phyloP scores from a whole-genome alignment of 2,888 invertebrate genomes.

The Leptura quadrifasciata region DNA sequence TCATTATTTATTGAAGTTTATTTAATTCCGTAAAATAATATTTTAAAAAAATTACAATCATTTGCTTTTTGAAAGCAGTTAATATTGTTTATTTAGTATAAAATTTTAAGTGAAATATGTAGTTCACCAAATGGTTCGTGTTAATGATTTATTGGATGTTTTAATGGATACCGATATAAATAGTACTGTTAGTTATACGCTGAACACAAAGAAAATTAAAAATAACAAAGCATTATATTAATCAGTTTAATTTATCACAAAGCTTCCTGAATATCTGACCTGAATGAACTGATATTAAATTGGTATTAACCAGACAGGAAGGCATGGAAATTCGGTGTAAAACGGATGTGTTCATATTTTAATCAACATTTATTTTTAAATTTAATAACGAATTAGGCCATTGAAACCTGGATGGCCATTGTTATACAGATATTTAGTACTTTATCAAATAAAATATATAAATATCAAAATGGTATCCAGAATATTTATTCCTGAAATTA shows the following conservation, averaged over 20 bases:
- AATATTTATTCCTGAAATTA: too few species aligned
- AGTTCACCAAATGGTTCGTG: slow-evolving; percentile 24
- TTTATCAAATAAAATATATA: too few species aligned
- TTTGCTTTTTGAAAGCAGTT: background rate
- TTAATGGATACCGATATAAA: slow-evolving; percentile 17
- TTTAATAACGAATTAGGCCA: too few species aligned
- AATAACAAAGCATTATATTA: slow-evolving; percentile 2
- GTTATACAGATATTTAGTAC: too few species aligned
- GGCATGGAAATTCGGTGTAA: background rate
- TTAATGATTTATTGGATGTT: slow-evolving; percentile 10
- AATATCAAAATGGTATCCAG: too few species aligned
- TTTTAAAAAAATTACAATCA: background rate
- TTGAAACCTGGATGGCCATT: too few species aligned
- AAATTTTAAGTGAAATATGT: slow-evolving; percentile 4
- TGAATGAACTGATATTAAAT: background rate
- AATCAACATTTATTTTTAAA: background rate
- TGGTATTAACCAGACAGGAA: background rate
- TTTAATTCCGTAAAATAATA: background rate
- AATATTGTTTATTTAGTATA: slow-evolving; percentile 15
- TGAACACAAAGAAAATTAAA: slow-evolving; percentile 14
- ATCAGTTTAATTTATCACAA: background rate
- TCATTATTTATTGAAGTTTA: background rate
- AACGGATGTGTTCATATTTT: background rate
- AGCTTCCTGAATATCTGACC: background rate
- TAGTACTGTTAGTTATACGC: background rate